phyloP scores from a whole-genome alignment of 1,140 invertebrate species.

The Octopus sinensis region DNA sequence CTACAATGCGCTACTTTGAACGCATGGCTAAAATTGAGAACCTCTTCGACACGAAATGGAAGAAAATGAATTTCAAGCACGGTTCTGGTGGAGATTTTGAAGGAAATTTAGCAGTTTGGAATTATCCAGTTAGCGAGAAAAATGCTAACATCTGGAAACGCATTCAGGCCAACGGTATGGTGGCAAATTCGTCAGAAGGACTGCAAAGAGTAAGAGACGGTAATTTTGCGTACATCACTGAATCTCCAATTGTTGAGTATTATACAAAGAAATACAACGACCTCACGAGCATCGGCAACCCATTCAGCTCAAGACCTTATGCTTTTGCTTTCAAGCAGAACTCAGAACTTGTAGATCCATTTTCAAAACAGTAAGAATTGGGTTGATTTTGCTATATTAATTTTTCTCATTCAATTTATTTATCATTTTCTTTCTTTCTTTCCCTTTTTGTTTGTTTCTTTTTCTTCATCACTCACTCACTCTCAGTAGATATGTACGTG shows the following conservation, averaged over 20 bases:
- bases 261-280: constrained; percentile 26
- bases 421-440: background rate
- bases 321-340: constrained; percentile 38
- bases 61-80: constrained; percentile 29
- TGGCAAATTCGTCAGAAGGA: constrained; percentile 25
- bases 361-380: constrained; percentile 29
- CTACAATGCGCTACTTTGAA: constrained; percentile 34
- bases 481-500: background rate
- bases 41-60: constrained; percentile 37
- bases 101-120: constrained; percentile 67
- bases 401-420: background rate
- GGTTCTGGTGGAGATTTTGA: background rate
- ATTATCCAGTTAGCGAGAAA: constrained; percentile 86
- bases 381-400: background rate
- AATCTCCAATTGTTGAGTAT: constrained; percentile 38
- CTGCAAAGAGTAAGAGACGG: constrained; percentile 22
- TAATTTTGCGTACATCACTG: constrained; percentile 35
- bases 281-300: constrained; percentile 30
- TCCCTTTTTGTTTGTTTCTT: background rate
- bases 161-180: constrained; percentile 26
- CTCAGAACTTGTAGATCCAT: constrained; percentile 27
- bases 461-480: background rate
- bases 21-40: constrained; percentile 34
- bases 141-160: constrained; percentile 75
- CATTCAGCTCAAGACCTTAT: constrained; percentile 37